Percentiles rank a stretch among this genome's conserved stretches.
Conservation (phyloP, 2,888 invertebrate genomes). For the Tetranychus truncatus region DNA sequence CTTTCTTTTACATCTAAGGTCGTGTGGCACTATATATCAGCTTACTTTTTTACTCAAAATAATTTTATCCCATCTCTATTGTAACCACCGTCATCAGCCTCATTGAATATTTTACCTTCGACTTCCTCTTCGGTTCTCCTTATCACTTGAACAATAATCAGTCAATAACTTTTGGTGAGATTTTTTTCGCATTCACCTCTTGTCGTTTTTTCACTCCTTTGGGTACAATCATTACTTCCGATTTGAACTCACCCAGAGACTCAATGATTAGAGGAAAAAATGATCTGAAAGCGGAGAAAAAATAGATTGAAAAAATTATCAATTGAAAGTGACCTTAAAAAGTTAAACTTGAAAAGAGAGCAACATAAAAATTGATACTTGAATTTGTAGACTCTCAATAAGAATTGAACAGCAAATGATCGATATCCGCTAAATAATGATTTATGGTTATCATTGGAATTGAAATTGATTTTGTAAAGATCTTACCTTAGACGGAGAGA, state of each 20-base stretch:
- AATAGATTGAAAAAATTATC: background rate
- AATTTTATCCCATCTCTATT: too few relatives aligned
- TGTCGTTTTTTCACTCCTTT: background rate
- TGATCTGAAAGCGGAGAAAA: too few relatives aligned
- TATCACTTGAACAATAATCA: background rate
- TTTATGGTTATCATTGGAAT: background rate
- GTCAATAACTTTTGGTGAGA: background rate
- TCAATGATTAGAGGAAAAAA: background rate
- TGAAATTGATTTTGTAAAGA: background rate
- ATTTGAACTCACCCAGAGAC: background rate
- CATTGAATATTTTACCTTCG: background rate
- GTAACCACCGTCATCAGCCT: background rate
- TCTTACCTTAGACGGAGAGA: background rate
- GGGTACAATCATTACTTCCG: background rate
- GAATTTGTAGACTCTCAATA: background rate
- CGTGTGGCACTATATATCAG: background rate
- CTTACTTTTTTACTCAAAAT: background rate
- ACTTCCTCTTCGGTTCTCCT: background rate
- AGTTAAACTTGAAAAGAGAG: background rate
- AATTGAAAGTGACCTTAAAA: background rate
- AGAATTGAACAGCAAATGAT: background rate
- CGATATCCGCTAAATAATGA: background rate
- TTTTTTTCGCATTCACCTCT: too few relatives aligned
- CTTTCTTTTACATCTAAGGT: background rate
- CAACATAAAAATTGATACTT: background rate